phyloP scores from a whole-genome alignment of 2,113 vertebrate genomes.

The Dicrurus megarhynchus region DNA sequence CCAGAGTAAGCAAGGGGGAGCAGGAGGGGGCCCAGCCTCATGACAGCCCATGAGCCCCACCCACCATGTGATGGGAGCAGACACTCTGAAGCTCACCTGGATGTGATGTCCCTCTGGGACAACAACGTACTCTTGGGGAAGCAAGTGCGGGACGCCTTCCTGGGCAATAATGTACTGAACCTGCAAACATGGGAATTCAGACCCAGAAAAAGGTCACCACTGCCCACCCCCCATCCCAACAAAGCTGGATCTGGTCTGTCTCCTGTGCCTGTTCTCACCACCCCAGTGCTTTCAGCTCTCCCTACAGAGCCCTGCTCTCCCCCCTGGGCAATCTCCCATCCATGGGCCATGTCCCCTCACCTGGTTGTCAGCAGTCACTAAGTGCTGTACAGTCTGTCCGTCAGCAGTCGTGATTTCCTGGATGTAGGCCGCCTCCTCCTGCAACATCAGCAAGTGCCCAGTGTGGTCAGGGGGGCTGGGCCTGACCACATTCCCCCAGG shows the following conservation, averaged over 20 bases:
- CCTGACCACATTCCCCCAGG: rapidly evolving
- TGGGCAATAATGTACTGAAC: conserved; percentile 98
- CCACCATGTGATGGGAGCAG: rapidly evolving
- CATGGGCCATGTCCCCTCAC: conserved; percentile 41
- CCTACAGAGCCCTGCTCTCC: neutral
- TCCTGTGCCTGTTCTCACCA: neutral
- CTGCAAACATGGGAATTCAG: conserved; percentile 59
- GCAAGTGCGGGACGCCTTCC: conserved; percentile 88
- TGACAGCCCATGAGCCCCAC: rapidly evolving
- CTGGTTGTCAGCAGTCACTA: conserved; percentile 93
- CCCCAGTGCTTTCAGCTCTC: neutral
- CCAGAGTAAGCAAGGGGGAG: neutral
- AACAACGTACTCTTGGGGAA: conserved; percentile 95
- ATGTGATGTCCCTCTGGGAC: conserved; percentile 93
- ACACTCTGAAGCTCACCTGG: conserved; percentile 77
- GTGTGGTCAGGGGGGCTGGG: rapidly evolving
- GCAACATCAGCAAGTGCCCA: neutral
- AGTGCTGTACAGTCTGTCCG: conserved; percentile 92
- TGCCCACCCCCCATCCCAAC: rapidly evolving
- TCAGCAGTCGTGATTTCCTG: conserved; percentile 96
- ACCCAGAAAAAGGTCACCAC: neutral
- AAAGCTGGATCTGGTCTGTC: neutral
- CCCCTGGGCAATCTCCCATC: rapidly evolving
- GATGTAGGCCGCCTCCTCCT: conserved; percentile 94
- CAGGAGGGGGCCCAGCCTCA: neutral